phyloP scores from a whole-genome alignment of 1,140 invertebrate species.

The Tetragonula clypearis region DNA sequence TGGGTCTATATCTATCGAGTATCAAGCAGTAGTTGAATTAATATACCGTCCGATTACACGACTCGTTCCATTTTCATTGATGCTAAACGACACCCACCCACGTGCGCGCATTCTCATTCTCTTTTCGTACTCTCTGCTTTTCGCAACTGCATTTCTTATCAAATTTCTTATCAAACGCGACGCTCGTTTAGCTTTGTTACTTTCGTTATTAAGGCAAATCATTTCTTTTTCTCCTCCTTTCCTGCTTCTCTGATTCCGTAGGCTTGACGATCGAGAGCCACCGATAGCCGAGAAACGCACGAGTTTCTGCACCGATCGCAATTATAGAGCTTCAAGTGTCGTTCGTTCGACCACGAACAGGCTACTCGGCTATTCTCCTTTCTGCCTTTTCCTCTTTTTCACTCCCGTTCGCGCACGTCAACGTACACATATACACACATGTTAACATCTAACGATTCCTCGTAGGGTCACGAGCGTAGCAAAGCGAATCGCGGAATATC shows the following conservation, averaged over 20 bases:
- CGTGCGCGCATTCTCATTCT: not conserved
- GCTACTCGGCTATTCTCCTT: not conserved
- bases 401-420: too few relatives aligned
- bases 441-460: slow-evolving; percentile 8
- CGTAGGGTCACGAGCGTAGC: not conserved
- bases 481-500: slow-evolving; percentile 10
- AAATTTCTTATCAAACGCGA: slow-evolving; percentile 27
- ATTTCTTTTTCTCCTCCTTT: not conserved
- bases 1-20: slow-evolving; percentile 36
- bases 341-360: not conserved
- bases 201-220: slow-evolving; percentile 16
- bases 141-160: not conserved
- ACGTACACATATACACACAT: too few relatives aligned
- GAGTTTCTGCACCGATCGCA: not conserved
- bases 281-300: not conserved
- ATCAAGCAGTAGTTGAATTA: slow-evolving; percentile 31
- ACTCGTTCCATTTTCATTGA: slow-evolving; percentile 24
- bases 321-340: not conserved
- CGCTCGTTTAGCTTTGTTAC: not conserved
- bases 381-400: not conserved
- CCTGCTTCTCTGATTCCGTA: too few relatives aligned
- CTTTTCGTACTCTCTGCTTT: not conserved
- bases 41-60: slow-evolving; percentile 42
- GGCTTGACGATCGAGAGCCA: not conserved
- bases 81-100: not conserved